Evolutionary conservation across 2,888 invertebrate genomes (phyloP), one percentile per base, ranked within the genome.

Genomic region (Ferrisia virgata): DNA sequence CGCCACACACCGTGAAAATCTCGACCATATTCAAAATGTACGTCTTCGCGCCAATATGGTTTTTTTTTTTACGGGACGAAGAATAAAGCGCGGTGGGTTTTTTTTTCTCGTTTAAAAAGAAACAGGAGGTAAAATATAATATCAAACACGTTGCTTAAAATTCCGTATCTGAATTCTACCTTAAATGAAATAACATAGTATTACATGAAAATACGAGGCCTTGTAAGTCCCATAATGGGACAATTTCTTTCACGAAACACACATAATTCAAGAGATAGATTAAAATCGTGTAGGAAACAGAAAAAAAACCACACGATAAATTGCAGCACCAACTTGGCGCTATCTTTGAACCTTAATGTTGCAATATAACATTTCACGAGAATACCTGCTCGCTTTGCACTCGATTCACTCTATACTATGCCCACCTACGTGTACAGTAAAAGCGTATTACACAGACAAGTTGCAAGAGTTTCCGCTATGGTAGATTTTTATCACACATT

Each of bases 181-280:
- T 33, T 72, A 72, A 72, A 79, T 43, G 28, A 79, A 79, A 47
- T 28, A 43, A 31, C 47, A 25, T 28, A 31, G 47, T 47, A 43
- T 79, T 31, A 43, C 47, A 47, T 25, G 31, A 79, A 79, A 53
- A 79, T 79, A 79, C 47, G 25, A 79, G 47, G 47, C 28, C 79
- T 79, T 22, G 79, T n/a, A 79, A 79, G 79, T 79, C 47, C 79
- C 79, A 31, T 79, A 47, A 79, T 28, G 79, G 79, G 28, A 79
- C 79, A 40, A 79, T 79, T 79, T 79, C 79, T 79, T 79, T 40
- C 79, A 40, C 79, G 40, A 40, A 79, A 40, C 25, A 39, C 79
- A 25, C 79, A 40, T 79, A 79, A 79, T 79, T 79, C 79, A 40
- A 40, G n/a, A 43, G 47, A 79, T 31, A 79, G 79, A 47, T 79